Conservation (phyloP, 2,797 vertebrate genomes). For the Acipenser oxyrinchus region DNA sequence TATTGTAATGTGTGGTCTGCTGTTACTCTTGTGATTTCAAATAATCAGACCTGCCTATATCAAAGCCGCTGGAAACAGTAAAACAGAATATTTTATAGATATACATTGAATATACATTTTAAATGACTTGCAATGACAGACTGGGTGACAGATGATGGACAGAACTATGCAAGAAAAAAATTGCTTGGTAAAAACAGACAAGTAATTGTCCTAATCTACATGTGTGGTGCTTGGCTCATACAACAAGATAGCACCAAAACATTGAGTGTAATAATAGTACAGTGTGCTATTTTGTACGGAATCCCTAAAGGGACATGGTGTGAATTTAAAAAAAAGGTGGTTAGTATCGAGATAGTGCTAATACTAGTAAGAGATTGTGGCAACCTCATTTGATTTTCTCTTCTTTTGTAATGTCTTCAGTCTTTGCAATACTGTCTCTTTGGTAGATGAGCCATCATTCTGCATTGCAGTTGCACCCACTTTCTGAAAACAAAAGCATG, state of each 20-base stretch:
- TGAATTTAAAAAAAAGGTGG: neutral
- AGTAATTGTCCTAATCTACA: neutral
- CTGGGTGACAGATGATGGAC: slow-evolving; percentile 37
- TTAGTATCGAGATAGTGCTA: too few relatives aligned
- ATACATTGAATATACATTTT: too few relatives aligned
- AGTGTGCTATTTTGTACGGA: neutral
- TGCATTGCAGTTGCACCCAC: too few relatives aligned
- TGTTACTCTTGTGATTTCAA: neutral
- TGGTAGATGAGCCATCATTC: too few relatives aligned
- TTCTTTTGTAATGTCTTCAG: too few relatives aligned
- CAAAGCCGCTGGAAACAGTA: slow-evolving; percentile 29
- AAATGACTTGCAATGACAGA: slow-evolving; percentile 12
- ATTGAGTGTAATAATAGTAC: too few relatives aligned
- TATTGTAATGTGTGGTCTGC: slow-evolving; percentile 19
- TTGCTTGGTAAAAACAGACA: neutral
- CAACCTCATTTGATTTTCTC: too few relatives aligned
- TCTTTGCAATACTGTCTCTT: too few relatives aligned
- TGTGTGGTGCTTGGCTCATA: neutral
- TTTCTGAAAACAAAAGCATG: too few relatives aligned
- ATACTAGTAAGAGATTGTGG: too few relatives aligned
- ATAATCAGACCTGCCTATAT: neutral
- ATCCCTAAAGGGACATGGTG: neutral
- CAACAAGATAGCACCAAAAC: too few relatives aligned
- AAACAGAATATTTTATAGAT: slow-evolving; percentile 27
- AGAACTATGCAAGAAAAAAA: neutral